These are phyloP conservation scores for Amyelois transitella DNA, from an alignment of 1,140 invertebrate genomes.

Conservation along the genomic window DNA sequence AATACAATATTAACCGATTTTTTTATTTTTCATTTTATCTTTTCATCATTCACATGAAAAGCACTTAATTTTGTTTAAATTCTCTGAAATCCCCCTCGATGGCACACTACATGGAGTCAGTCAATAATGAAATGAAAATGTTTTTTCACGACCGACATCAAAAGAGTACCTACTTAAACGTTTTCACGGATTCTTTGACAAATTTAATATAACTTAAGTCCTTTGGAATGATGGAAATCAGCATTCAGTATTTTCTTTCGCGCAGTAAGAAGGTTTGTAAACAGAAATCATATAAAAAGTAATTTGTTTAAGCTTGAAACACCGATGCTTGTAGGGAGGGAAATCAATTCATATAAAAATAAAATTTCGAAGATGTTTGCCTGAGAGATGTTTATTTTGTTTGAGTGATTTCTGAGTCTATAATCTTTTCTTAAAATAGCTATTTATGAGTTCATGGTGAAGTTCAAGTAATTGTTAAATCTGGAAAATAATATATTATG, in stretches of 20 bases:
- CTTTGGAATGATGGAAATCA: constrained; percentile 11
- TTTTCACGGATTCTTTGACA: constrained; percentile 29
- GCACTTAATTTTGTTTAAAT: too few species aligned
- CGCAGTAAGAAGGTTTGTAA: constrained; percentile 17
- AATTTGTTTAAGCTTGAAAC: not conserved
- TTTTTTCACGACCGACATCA: constrained; percentile 12
- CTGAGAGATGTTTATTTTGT: not conserved
- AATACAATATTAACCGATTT: too few species aligned
- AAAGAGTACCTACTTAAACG: constrained; percentile 24
- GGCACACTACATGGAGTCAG: not conserved
- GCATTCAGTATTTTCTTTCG: constrained; percentile 22
- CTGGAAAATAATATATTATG: too few species aligned
- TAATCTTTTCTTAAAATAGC: not conserved
- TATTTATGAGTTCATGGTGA: not conserved
- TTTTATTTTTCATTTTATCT: too few species aligned
- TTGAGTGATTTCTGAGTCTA: not conserved
- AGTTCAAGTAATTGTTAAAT: not conserved
- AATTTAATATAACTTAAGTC: constrained; percentile 29
- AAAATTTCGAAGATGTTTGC: not conserved
- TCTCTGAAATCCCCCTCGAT: not conserved
- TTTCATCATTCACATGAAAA: too few species aligned
- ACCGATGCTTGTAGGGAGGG: not conserved
- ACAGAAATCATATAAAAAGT: constrained; percentile 18
- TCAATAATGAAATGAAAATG: not conserved
- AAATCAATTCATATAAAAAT: not conserved